Conservation (phyloP, 1,140 invertebrate genomes). For the Bombus superbus region DNA sequence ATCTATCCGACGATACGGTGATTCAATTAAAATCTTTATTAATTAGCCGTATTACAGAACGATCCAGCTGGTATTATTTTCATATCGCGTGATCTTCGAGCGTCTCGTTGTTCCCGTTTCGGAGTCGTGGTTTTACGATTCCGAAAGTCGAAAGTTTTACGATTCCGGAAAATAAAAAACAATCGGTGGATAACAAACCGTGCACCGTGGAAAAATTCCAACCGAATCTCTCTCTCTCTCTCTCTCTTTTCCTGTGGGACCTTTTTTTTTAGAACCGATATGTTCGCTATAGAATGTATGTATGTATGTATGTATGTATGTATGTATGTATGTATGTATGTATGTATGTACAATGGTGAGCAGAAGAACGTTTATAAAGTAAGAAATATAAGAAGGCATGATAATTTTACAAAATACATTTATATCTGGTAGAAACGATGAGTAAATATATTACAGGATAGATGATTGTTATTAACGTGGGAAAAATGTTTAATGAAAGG, state of each 20-base stretch:
- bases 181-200: slow-evolving; percentile 3
- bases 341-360: no score
- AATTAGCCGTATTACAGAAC: slow-evolving; percentile 23
- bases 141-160: slow-evolving; percentile 9
- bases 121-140: neutral
- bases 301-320: neutral
- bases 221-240: neutral
- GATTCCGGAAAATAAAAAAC: neutral
- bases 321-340: neutral
- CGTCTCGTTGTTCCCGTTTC: neutral
- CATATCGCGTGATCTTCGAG: slow-evolving; percentile 28
- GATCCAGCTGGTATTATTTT: slow-evolving; percentile 17
- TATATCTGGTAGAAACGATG: no score
- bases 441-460: no score
- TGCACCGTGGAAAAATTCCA: neutral
- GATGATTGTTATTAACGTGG: no score
- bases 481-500: no score
- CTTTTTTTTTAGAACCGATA: neutral
- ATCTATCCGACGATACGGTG: slow-evolving; percentile 23
- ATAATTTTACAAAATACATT: no score
- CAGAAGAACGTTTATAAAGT: no score
- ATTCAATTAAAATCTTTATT: slow-evolving; percentile 55
- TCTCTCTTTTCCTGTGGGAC: neutral
- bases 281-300: neutral
- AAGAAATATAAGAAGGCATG: no score